Percentiles rank a stretch among this genome's conserved stretches.
Evolutionary conservation across 2,113 vertebrate genomes (phyloP).

Genomic region (Rousettus leschenaultii): DNA sequence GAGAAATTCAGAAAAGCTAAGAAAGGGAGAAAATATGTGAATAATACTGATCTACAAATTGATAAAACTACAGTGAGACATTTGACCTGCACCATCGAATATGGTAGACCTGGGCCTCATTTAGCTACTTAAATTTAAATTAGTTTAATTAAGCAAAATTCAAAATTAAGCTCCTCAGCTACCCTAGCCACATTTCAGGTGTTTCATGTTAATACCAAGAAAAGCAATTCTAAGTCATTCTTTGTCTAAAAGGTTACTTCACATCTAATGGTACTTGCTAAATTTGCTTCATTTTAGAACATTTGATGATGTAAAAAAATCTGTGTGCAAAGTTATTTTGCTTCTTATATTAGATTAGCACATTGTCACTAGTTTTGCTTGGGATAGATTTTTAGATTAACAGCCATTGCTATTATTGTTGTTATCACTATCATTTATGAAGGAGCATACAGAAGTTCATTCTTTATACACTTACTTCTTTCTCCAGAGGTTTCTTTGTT

Average conservation of each 20-base stretch:
- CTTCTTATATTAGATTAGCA: neutral
- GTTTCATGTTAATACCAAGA: neutral
- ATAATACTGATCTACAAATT: rapidly evolving
- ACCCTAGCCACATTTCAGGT: neutral
- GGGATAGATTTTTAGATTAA: neutral
- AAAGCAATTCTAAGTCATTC: neutral
- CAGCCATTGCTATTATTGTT: neutral
- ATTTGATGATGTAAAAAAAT: neutral
- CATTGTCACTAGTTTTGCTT: neutral
- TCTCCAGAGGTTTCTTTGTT: neutral
- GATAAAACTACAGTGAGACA: neutral
- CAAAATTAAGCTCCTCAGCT: neutral
- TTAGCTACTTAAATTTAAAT: neutral
- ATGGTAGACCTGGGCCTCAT: neutral
- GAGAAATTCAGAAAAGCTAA: neutral
- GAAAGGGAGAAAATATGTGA: neutral
- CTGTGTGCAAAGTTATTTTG: neutral
- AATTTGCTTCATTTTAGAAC: neutral
- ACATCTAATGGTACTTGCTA: neutral
- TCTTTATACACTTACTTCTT: neutral
- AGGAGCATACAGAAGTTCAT: neutral
- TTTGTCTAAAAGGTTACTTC: neutral
- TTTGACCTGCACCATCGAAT: neutral
- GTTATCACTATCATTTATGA: neutral
- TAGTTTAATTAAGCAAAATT: neutral